Evolutionary conservation across 1,140 invertebrate genomes (phyloP).

Genomic region (Manduca sexta): DNA sequence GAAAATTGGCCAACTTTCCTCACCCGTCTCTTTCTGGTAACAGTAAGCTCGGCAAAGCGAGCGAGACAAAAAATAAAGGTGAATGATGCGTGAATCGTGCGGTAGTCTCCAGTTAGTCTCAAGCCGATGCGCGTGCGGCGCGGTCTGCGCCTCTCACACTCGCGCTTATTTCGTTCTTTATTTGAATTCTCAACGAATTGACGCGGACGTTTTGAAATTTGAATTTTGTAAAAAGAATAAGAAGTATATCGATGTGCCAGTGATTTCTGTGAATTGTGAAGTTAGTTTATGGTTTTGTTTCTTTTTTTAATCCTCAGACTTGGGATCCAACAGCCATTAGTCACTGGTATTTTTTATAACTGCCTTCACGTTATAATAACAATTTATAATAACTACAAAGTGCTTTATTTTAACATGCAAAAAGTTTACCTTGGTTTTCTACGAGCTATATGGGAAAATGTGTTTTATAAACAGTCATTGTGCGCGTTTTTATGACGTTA

Average conservation of each 20-base stretch:
- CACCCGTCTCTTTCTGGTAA: constrained; percentile 28
- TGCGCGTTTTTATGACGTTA: too few relatives aligned
- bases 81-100: constrained; percentile 43
- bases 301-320: constrained; percentile 18
- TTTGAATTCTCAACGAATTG: constrained; percentile 31
- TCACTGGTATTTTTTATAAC: constrained; percentile 18
- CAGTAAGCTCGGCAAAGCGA: constrained; percentile 26
- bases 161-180: constrained; percentile 21
- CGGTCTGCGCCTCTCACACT: constrained; percentile 31
- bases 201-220: constrained; percentile 19
- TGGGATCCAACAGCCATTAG: constrained; percentile 9
- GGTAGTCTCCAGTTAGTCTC: constrained; percentile 62
- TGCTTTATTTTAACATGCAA: too few relatives aligned
- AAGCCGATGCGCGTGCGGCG: constrained; percentile 52
- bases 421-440: too few relatives aligned
- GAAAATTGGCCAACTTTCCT: constrained; percentile 30
- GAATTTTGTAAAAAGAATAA: constrained; percentile 30
- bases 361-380: constrained; percentile 12
- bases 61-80: constrained; percentile 33
- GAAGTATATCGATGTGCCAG: constrained; percentile 53
- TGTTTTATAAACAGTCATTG: too few relatives aligned
- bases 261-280: constrained; percentile 25
- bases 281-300: constrained; percentile 18
- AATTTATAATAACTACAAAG: constrained; percentile 5
- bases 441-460: too few relatives aligned